Evolutionary conservation across 1,140 invertebrate species (phyloP).

Genomic region (Brachionus asplanchnoidis): DNA sequence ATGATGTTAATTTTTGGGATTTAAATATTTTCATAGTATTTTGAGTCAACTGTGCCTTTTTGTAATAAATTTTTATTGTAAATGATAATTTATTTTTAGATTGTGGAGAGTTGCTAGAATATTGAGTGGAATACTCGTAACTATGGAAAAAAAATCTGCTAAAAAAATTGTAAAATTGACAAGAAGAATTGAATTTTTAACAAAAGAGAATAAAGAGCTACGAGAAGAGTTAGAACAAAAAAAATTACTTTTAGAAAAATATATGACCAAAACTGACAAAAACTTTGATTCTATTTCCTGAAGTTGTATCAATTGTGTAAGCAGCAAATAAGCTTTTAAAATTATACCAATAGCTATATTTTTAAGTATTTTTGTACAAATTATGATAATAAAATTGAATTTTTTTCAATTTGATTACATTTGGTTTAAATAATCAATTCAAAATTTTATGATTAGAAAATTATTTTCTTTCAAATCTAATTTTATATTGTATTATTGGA

Average conservation of each 20-base stretch:
- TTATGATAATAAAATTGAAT: neutral
- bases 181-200: neutral
- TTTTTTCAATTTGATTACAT: neutral
- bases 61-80: neutral
- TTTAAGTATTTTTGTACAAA: too few species aligned
- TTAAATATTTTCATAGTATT: neutral
- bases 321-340: too few species aligned
- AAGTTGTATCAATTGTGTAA: neutral
- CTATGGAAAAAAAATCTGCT: constrained; percentile 1
- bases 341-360: too few species aligned
- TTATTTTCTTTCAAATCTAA: too few species aligned
- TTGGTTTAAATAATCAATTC: neutral
- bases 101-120: constrained; percentile 22
- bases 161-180: constrained; percentile 7
- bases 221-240: neutral
- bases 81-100: neutral
- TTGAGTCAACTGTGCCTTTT: neutral
- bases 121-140: neutral
- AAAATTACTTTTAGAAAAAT: neutral
- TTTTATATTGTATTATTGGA: too few species aligned
- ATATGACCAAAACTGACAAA: neutral
- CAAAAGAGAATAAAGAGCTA: neutral
- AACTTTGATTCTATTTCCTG: neutral
- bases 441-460: neutral
- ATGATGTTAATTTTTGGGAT: too few species aligned